Conservation (phyloP, 2,113 vertebrate species). For the Diadophis punctatus region DNA sequence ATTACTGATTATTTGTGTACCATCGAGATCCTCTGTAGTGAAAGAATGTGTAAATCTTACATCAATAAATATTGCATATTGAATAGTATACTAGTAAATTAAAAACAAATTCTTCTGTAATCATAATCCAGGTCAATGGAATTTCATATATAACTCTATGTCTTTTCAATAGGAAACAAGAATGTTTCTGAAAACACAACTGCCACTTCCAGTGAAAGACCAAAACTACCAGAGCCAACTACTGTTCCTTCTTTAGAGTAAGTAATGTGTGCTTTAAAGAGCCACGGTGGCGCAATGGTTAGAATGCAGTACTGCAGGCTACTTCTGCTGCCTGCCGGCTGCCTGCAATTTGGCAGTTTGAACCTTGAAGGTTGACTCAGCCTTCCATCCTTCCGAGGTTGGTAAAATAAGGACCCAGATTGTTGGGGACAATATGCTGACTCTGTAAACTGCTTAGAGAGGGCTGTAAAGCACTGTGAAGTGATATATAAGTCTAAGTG, state of each 20-base stretch:
- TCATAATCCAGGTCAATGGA: neutral
- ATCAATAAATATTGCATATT: neutral
- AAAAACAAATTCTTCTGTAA: neutral
- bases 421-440: no score
- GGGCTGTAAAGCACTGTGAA: no score
- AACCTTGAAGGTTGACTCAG: no score
- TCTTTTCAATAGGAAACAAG: constrained; percentile 68
- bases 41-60: neutral
- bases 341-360: no score
- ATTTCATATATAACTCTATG: neutral
- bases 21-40: neutral
- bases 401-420: no score
- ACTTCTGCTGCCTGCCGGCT: no score
- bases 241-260: constrained; percentile 74
- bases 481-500: no score
- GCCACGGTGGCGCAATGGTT: no score
- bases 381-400: no score
- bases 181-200: constrained; percentile 69
- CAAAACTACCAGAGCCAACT: constrained; percentile 60
- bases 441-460: no score
- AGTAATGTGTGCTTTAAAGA: constrained; percentile 53
- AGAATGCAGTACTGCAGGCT: no score
- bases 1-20: neutral
- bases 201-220: constrained; percentile 56
- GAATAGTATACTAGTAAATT: neutral